phyloP scores from a whole-genome alignment of 2,113 vertebrate species.

The Perca fluviatilis region DNA sequence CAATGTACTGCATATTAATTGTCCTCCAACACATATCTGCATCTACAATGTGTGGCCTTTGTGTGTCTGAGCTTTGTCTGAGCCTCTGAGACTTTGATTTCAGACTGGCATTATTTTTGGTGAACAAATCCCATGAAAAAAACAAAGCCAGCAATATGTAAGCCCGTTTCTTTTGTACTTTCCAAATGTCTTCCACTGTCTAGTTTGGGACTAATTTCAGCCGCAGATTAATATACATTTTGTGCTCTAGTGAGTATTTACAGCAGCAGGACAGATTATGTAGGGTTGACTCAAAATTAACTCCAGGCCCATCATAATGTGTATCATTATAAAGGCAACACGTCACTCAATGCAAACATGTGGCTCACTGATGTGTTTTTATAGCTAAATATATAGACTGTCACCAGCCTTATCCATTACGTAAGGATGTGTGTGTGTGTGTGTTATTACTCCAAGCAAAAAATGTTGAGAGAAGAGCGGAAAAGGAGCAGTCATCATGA shows the following conservation, averaged over 20 bases:
- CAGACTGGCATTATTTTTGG: neutral
- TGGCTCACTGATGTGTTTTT: neutral
- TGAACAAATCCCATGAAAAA: neutral
- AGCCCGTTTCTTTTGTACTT: neutral
- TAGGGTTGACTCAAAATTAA: constrained; percentile 9
- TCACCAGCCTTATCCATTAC: neutral
- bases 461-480: constrained; percentile 16
- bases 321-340: neutral
- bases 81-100: neutral
- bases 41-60: neutral
- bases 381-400: neutral
- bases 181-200: neutral
- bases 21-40: neutral
- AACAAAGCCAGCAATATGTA: neutral
- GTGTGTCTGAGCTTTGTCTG: neutral
- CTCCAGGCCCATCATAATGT: constrained; percentile 4
- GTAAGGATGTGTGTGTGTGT: no score
- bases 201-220: constrained; percentile 10
- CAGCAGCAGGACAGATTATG: neutral
- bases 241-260: neutral
- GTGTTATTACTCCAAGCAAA: constrained; percentile 4
- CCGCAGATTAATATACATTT: neutral
- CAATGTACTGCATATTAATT: constrained; percentile 20
- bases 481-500: constrained; percentile 37
- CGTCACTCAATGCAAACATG: neutral